Base-by-base conservation (phyloP, 2,113 vertebrate species). In the Gambusia holbrooki region DNA sequence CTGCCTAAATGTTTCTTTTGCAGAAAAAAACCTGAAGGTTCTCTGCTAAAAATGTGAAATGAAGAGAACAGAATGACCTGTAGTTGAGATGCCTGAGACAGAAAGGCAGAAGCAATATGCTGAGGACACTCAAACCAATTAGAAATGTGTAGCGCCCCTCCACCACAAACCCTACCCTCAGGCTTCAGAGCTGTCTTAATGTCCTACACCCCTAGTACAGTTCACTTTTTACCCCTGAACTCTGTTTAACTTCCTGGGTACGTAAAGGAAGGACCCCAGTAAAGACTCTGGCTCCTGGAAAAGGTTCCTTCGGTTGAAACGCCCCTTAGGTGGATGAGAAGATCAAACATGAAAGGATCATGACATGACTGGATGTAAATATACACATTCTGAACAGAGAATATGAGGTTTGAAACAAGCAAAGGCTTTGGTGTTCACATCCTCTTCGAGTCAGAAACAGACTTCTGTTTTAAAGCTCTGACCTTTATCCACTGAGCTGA, bases 291-390 rank as follows among this genome's bases (percentile, higher is more conserved):
- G 51, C 22, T n/a, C 51, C 25, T 58, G 51, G 51, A 58, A 58
- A 58, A 10, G 51, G 51, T 58, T 58, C 51, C 51, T 58, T 8
- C 25, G 51, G 51, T n/a, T 8, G 51, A 58, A 58, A 25, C 25
- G 19, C 19, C 51, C 51, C 51, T 58, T 58, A 58, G 80, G 54
- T 11, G 66, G 48, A 86, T 77, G 86, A 76, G 40, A 68, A 71
- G 65, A 69, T 58, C 69, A 76, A n/a, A 79, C 70, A 74, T 28
- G 76, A 84, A 64, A 78, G 65, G 54, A 64, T 58, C 71, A 63
- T 58, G 80, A 82, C 45, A 76, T 74, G 76, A 78, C 17, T 68
- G 76, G 73, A 69, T 72, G 81, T 60, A 48, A 19, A 35, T 82
- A 27, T 48, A n/a, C 76, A 66, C 28, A n/a, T 40, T 72, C 30